Evolutionary conservation across 2,113 vertebrate genomes (phyloP), one percentile per base, ranked within the genome.

Genomic region (Acinonyx jubatus): DNA sequence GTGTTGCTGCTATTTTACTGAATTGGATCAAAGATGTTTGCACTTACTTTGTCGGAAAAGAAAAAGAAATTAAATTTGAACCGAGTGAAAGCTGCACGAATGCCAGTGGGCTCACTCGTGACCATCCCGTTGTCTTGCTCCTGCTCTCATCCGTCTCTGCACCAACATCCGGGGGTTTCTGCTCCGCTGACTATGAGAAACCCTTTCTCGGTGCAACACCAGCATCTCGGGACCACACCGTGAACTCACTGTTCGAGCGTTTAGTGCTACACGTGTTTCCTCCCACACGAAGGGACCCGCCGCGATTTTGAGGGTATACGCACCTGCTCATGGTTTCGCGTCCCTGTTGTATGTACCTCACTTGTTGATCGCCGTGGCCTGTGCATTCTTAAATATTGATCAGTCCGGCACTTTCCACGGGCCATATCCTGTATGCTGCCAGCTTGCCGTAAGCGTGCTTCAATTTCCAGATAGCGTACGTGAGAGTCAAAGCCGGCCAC

Each of bases 41-140:
- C 97, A 97, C 92, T 91, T 96, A 65, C 82, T 94, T 97, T 98
- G 97, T 98, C 97, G 97, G 98, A 97, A 88, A 97, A 98, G 91
- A 38, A 94, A 93, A 50, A 92, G 82, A 97, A 94, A 57, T 95
- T 81, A 92, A 89, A 89, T 57, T 12, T 27, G 81, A 91, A 86
- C 92, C 21, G 74, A 95, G n/a, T 71, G 76, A 96, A 97, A 97
- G 79, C 81, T 88, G 69, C 89, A 96, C 90, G 76, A 91, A 61
- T 74, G 80, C 0, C 0, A 3, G 80, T 93, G 84, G 94, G 61
- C 83, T 93, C 45, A 55, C 55, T 97, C 92, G 7, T 65, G 96
- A 94, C 87, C 36, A 4, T 45, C 68, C 66, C 71, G 33, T 95
- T 76, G 65, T 80, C 63, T 92, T 84, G 82, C 92, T 98, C 86